Base-by-base conservation (phyloP, 2,797 vertebrate species). In the Oophaga sylvatica region DNA sequence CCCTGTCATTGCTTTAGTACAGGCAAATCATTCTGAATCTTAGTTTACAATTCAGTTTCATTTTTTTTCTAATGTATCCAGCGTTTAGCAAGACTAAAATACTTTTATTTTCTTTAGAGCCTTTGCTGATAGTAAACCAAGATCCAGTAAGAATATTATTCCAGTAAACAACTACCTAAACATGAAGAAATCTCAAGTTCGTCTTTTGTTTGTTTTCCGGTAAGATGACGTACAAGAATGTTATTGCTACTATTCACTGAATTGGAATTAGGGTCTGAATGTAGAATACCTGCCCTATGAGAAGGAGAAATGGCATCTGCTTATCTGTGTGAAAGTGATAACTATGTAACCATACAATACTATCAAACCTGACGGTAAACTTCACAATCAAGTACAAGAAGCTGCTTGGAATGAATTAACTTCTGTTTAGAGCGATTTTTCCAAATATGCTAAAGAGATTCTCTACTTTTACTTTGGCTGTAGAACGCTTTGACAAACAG, bases 131-230 rank as follows among this genome's bases (percentile, higher is more conserved):
- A 62, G 71, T 83, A 80, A 86, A 83, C 15, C 45, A 79, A 68
- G 12, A 76, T 60, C 62, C 59, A 65, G 29, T 19, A 22, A 83
- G 56, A 41, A 29, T 29, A 31, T 41, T 15, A 45, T 83, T 10
- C 80, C 56, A 79, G 26, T 45, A 70, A 89, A 80, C 20, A 41
- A 41, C 15, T 73, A 80, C 35, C 53, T 20, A 83, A 83, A 65
- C 68, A 68, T 57, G 65, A 87, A 86, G n/a, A 86, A 73, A 26
- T 86, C 80, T 78, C 84, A 79, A 73, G 73, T 81, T 35, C 60
- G 20, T 19, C 62, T 83, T 56, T 78, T 86, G 81, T 63, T 12
- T 79, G 56, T 80, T 63, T 41, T 86, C 16, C 63, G 84, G 88
- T 89, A 89, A 83, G 88, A 62, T 53, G 11, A 53, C 26, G 7